Evolutionary conservation across 2,888 invertebrate species (phyloP).

Genomic region (Opisthograptis luteolata): DNA sequence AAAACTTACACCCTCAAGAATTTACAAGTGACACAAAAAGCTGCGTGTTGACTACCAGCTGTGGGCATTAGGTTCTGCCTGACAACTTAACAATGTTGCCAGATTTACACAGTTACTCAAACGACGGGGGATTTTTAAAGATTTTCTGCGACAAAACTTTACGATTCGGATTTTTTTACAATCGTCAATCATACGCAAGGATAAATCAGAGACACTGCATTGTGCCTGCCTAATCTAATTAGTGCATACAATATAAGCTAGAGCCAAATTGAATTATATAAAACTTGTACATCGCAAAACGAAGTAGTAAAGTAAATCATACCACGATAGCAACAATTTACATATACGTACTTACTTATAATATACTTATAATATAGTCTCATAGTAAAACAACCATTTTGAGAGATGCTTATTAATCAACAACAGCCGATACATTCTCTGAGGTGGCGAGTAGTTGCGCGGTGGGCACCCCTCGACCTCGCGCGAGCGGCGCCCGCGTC

Average conservation of each 20-base stretch:
- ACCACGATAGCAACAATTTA: too few species aligned
- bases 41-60: constrained; percentile 18
- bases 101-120: not conserved
- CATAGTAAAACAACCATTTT: constrained; percentile 2
- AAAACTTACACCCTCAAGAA: constrained; percentile 10
- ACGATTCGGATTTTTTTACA: too few species aligned
- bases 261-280: too few species aligned
- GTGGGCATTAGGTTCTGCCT: constrained; percentile 7
- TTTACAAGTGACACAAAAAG: constrained; percentile 22
- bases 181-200: too few species aligned
- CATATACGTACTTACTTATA: too few species aligned
- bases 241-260: too few species aligned
- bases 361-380: too few species aligned
- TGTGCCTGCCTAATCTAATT: too few species aligned
- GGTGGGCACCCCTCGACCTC: constrained; percentile 65
- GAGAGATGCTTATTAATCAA: constrained; percentile 4
- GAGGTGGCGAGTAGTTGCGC: not conserved
- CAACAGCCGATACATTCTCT: constrained; percentile 9
- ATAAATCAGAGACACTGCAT: too few species aligned
- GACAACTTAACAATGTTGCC: constrained; percentile 25
- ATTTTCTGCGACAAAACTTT: not conserved
- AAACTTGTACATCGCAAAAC: too few species aligned
- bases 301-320: too few species aligned
- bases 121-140: not conserved
- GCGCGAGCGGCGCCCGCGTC: constrained; percentile 29